These are phyloP conservation scores for Psammodynastes pulverulentus DNA, from an alignment of 2,113 vertebrate species.

Conservation along the genomic window DNA sequence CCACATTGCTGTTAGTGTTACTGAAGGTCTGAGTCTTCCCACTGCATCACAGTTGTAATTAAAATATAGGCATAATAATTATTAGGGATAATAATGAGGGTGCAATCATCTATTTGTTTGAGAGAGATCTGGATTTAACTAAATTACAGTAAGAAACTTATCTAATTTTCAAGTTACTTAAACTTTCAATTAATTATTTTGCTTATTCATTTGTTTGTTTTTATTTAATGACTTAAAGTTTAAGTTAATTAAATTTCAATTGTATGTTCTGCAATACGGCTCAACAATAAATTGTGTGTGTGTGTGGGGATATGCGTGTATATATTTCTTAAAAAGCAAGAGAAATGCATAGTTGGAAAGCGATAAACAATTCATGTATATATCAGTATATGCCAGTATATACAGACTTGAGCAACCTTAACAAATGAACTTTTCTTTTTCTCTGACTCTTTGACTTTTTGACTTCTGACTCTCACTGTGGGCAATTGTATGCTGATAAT, in stretches of 20 bases:
- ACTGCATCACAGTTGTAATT: not conserved
- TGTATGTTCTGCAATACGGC: not conserved
- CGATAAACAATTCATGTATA: not conserved
- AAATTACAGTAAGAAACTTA: not conserved
- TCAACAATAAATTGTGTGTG: not conserved
- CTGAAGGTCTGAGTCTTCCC: not conserved
- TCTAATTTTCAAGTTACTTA: not conserved
- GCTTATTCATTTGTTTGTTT: not conserved
- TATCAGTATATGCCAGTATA: not conserved
- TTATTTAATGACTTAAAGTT: not conserved
- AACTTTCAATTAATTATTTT: not conserved
- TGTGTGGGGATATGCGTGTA: not conserved
- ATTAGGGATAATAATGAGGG: conserved; percentile 5
- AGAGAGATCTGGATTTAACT: conserved; percentile 28
- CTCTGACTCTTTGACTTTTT: too few species aligned
- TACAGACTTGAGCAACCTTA: not conserved
- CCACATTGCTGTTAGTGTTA: not conserved
- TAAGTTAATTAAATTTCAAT: not conserved
- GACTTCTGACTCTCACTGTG: too few species aligned
- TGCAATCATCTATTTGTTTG: conserved; percentile 28
- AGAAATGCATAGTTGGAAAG: not conserved
- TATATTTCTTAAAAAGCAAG: not conserved
- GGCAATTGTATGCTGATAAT: too few species aligned
- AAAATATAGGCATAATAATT: conserved; percentile 35
- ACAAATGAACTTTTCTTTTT: not conserved